Percentiles rank a stretch among this genome's conserved stretches.
phyloP scores from a whole-genome alignment of 2,113 vertebrate species.

The Tetrao urogallus region DNA sequence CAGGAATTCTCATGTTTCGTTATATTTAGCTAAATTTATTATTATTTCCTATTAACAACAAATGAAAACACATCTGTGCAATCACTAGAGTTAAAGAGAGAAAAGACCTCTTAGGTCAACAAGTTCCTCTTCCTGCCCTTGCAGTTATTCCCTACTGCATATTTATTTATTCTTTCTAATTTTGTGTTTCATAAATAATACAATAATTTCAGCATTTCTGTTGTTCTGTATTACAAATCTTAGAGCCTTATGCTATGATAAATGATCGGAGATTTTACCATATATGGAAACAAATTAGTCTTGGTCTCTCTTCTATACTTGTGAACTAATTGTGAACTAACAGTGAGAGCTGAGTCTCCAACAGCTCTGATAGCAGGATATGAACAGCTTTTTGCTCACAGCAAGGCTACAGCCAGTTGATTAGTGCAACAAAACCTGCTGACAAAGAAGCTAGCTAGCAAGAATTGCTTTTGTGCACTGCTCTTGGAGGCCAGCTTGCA shows the following conservation, averaged over 20 bases:
- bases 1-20: constrained; percentile 21
- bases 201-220: constrained; percentile 20
- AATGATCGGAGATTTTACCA: background rate
- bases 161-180: constrained; percentile 44
- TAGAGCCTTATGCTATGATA: background rate
- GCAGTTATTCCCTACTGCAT: constrained; percentile 20
- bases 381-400: background rate
- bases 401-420: background rate
- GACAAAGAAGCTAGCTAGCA: background rate
- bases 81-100: background rate
- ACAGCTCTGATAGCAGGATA: background rate
- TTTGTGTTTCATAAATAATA: constrained; percentile 32
- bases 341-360: background rate
- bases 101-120: constrained; percentile 19
- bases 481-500: background rate
- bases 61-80: constrained; percentile 39
- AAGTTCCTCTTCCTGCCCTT: constrained; percentile 3
- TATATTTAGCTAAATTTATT: background rate
- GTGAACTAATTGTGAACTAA: background rate
- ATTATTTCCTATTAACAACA: constrained; percentile 17
- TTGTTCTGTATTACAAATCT: background rate
- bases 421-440: background rate
- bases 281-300: background rate
- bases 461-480: background rate
- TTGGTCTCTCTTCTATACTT: background rate